Evolutionary conservation across 2,797 vertebrate genomes (phyloP).

Genomic region (Danio tinwini): DNA sequence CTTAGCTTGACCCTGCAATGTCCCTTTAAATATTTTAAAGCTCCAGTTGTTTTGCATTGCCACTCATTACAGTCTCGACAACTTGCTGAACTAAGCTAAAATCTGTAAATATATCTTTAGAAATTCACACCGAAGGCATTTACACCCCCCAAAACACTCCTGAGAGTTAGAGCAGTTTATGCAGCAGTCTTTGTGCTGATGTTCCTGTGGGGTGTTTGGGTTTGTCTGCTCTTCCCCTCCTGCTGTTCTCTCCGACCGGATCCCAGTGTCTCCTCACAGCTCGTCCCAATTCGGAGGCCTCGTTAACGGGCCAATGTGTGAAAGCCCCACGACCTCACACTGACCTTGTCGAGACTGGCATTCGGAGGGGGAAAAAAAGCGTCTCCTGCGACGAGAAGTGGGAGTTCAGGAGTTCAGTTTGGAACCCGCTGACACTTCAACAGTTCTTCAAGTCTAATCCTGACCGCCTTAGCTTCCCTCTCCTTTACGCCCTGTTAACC

Average conservation of each 20-base stretch:
- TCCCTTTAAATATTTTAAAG: background rate
- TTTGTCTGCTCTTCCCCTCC: slow-evolving; percentile 50
- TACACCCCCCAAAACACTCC: slow-evolving; percentile 41
- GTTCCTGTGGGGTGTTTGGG: slow-evolving; percentile 42
- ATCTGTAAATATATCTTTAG: background rate
- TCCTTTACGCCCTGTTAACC: slow-evolving; percentile 60
- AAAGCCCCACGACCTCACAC: slow-evolving; percentile 70
- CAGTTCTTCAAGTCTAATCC: slow-evolving; percentile 58
- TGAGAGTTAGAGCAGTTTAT: slow-evolving; percentile 30
- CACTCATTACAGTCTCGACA: background rate
- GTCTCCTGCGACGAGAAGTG: slow-evolving; percentile 55
- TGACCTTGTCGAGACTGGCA: slow-evolving; percentile 70
- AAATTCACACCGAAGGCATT: slow-evolving; percentile 36
- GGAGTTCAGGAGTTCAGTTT: slow-evolving; percentile 72
- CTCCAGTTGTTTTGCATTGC: background rate
- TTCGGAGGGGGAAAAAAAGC: slow-evolving; percentile 47
- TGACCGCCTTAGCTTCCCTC: slow-evolving; percentile 44
- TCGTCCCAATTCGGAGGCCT: slow-evolving; percentile 69
- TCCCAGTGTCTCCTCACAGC: slow-evolving; percentile 70
- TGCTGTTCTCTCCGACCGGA: slow-evolving; percentile 58
- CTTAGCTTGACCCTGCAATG: background rate
- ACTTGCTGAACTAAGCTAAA: background rate
- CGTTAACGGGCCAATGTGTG: slow-evolving; percentile 74
- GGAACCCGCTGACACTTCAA: slow-evolving; percentile 60
- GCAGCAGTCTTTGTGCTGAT: slow-evolving; percentile 39